Base-by-base conservation (phyloP, 2,888 invertebrate genomes). In the Venusia cambrica region DNA sequence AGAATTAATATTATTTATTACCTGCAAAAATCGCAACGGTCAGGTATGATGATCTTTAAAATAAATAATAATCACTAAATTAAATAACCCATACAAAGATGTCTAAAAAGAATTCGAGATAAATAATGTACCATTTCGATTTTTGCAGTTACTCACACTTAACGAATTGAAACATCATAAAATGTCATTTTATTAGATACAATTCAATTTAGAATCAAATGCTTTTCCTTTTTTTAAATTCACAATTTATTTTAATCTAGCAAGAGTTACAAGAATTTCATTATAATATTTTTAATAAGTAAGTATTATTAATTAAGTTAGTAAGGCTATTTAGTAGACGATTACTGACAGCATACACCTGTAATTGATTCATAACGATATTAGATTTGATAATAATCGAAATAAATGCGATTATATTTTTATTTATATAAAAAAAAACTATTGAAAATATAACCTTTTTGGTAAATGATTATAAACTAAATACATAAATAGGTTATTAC, bases 171-270 rank as follows among this genome's bases (percentile, higher is more conserved):
- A 67, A 74, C 74, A 74, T 56, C 72, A 75, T 71, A 62, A 30
- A 72, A 76, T 79, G 75, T 78, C 79, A 81, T 84, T 84, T 81
- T 76, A 80, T 77, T 83, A n/a, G n/a, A n/a, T n/a, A 80, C 66
- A 72, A 65, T 76, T 73, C 75, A 80, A 78, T 85, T 87, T 85
- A 87, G 85, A 87, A 85, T 87, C 79, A 73, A 80, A 77, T 84
- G 85, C 85, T 87, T 85, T 72, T 62, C 69, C 68, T 54, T 58
- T 63, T 60, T 71, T 79, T 73, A 65, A 83, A 76, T 85, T 73
- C 80, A 83, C 78, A 80, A 74, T 55, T 18, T 61, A 31, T 76
- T 72, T 74, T 72, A 76, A 71, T 71, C 81, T 85, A 85, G 65
- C 62, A 74, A 80, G 70, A 75, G 63, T 73, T 72, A 72, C 56